Percentiles rank a stretch among this genome's conserved stretches.
Evolutionary conservation across 2,797 vertebrate genomes (phyloP).

Genomic region (Eremophila alpestris): DNA sequence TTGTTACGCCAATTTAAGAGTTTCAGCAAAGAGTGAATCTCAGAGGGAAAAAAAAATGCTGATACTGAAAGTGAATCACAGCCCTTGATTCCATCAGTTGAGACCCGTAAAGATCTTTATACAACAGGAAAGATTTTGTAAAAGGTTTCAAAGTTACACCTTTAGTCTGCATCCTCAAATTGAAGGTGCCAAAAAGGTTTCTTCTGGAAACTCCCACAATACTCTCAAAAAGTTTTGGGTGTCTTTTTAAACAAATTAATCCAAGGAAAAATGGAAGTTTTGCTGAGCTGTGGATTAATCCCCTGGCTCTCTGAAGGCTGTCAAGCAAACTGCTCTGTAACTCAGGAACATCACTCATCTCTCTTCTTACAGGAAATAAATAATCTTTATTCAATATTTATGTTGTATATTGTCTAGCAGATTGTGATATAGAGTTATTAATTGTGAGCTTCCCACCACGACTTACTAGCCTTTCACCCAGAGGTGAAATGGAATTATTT

Average conservation of each 20-base stretch:
- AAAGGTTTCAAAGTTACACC: not conserved
- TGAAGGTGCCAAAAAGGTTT: not conserved
- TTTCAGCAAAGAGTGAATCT: not conserved
- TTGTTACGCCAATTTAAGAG: not conserved
- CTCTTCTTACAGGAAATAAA: not conserved
- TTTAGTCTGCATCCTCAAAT: not conserved
- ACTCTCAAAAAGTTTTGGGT: not conserved
- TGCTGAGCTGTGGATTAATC: not conserved
- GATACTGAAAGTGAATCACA: not conserved
- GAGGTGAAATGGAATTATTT: not conserved
- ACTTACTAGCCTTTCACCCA: not conserved
- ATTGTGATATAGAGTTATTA: not conserved
- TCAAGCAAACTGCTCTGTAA: not conserved
- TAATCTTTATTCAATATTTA: not conserved
- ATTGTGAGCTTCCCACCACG: rapidly evolving
- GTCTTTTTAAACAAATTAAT: not conserved
- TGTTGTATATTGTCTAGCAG: not conserved
- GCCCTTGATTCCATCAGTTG: not conserved
- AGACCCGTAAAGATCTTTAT: not conserved
- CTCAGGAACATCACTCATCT: not conserved
- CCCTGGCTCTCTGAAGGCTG: not conserved
- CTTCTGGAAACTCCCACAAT: not conserved
- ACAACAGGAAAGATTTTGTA: not conserved
- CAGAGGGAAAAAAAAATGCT: not conserved
- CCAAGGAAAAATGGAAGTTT: not conserved